Evolutionary conservation across 1,140 invertebrate species (phyloP).

Genomic region (Dendroctonus valens): DNA sequence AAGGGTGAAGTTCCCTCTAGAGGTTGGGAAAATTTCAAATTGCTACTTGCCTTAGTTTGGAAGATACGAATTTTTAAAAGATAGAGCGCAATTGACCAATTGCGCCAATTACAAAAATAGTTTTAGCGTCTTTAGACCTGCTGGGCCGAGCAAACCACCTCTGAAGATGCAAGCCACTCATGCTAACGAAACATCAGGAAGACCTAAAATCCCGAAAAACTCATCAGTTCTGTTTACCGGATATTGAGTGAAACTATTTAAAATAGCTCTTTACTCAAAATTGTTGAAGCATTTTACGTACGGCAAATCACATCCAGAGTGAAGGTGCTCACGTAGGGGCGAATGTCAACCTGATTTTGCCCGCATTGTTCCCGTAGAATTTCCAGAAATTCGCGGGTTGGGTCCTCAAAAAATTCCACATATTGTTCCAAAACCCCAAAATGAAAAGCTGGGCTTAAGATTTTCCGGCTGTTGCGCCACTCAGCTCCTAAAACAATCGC

Average conservation of each 20-base stretch:
- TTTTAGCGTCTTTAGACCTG: too few relatives aligned
- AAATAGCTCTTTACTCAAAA: background rate
- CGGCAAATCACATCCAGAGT: conserved; percentile 74
- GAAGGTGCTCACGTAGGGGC: conserved; percentile 62
- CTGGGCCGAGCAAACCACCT: background rate
- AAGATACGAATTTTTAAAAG: too few relatives aligned
- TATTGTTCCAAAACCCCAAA: conserved; percentile 80
- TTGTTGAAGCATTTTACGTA: conserved; percentile 44
- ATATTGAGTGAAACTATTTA: too few relatives aligned
- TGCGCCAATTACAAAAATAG: too few relatives aligned
- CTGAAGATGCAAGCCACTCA: too few relatives aligned
- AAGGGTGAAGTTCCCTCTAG: too few relatives aligned
- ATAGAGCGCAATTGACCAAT: too few relatives aligned
- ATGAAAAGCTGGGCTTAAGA: conserved; percentile 80
- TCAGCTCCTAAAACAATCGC: conserved; percentile 40
- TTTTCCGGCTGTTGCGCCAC: conserved; percentile 64
- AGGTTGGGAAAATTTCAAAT: too few relatives aligned
- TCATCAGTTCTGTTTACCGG: too few relatives aligned
- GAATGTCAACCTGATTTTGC: conserved; percentile 58
- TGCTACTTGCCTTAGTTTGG: too few relatives aligned
- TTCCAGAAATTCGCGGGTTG: conserved; percentile 59
- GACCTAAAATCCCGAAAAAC: too few relatives aligned
- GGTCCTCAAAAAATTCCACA: conserved; percentile 68
- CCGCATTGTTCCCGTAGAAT: conserved; percentile 55
- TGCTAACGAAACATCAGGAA: too few relatives aligned